These are phyloP conservation scores for Crambe crambe DNA, from an alignment of 37 sponge, comb jelly and placozoan genomes.

Conservation along the genomic window DNA sequence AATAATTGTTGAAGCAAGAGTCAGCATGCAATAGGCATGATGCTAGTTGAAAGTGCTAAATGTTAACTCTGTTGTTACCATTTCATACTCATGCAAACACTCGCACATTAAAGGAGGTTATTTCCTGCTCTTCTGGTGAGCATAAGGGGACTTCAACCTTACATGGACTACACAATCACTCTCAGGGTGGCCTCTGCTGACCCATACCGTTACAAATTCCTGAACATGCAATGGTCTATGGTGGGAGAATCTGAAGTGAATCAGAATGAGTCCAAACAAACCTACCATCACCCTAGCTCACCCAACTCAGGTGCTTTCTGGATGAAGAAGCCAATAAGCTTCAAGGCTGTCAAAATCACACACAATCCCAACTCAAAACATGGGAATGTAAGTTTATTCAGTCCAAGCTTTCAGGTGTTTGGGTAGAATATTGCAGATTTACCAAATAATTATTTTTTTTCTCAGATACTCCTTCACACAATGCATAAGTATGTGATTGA, in stretches of 20 bases:
- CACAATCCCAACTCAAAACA: constrained; percentile 27
- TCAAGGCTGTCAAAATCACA: constrained; percentile 64
- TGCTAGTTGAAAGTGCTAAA: neutral
- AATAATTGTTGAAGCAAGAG: no score
- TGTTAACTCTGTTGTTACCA: no score
- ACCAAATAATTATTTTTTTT: neutral
- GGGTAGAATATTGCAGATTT: neutral
- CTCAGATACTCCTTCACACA: constrained; percentile 61
- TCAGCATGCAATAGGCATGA: neutral
- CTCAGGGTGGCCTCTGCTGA: constrained; percentile 47
- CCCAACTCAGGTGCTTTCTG: constrained; percentile 57
- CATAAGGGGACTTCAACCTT: constrained; percentile 56
- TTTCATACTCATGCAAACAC: no score
- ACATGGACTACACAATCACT: constrained; percentile 26
- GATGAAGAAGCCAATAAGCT: constrained; percentile 73
- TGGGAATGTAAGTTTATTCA: constrained; percentile 27
- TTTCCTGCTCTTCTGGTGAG: constrained; percentile 57
- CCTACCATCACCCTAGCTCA: constrained; percentile 50
- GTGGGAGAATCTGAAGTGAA: constrained; percentile 41
- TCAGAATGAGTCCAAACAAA: constrained; percentile 44
- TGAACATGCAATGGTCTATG: constrained; percentile 32
- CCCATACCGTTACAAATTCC: constrained; percentile 64
- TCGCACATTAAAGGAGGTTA: constrained; percentile 31
- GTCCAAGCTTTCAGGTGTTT: neutral
- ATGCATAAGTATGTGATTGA: constrained; percentile 65